Conservation (phyloP, 2,888 invertebrate species). For the Polydrusus tereticollis region DNA sequence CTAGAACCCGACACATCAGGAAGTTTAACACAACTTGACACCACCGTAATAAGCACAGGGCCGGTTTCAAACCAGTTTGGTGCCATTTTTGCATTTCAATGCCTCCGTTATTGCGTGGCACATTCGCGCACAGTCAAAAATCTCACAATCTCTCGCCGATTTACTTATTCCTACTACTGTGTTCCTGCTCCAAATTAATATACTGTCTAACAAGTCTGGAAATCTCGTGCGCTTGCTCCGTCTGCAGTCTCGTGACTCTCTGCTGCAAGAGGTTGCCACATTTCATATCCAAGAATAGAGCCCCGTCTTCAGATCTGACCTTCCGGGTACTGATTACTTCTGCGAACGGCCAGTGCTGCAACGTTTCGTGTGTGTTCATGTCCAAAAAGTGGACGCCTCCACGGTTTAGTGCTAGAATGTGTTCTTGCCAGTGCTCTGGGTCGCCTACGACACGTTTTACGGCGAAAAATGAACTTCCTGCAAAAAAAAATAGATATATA, state of each 20-base stretch:
- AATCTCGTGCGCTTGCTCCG: constrained; percentile 98
- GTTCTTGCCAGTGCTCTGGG: constrained; percentile 81
- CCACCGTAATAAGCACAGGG: no score
- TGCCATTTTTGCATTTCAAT: no score
- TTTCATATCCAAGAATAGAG: constrained; percentile 95
- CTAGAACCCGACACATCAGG: no score
- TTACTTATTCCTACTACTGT: constrained; percentile 58
- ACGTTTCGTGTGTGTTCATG: constrained; percentile 90
- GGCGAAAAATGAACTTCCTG: constrained; percentile 94
- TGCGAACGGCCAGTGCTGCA: constrained; percentile 93
- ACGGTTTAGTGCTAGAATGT: constrained; percentile 93
- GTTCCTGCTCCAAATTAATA: constrained; percentile 87
- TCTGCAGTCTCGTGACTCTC: constrained; percentile 93
- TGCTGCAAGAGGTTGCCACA: constrained; percentile 97
- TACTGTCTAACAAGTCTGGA: constrained; percentile 96
- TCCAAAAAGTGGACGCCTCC: constrained; percentile 95
- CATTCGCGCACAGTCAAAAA: no score
- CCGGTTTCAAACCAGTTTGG: no score
- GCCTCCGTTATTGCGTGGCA: no score
- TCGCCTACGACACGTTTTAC: constrained; percentile 87
- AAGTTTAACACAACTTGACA: no score
- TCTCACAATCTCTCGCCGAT: no score
- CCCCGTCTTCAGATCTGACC: constrained; percentile 91
- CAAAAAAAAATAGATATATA: constrained; percentile 1
- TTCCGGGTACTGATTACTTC: constrained; percentile 97